Evolutionary conservation across 2,113 vertebrate species (phyloP).

Genomic region (Condylura cristata): DNA sequence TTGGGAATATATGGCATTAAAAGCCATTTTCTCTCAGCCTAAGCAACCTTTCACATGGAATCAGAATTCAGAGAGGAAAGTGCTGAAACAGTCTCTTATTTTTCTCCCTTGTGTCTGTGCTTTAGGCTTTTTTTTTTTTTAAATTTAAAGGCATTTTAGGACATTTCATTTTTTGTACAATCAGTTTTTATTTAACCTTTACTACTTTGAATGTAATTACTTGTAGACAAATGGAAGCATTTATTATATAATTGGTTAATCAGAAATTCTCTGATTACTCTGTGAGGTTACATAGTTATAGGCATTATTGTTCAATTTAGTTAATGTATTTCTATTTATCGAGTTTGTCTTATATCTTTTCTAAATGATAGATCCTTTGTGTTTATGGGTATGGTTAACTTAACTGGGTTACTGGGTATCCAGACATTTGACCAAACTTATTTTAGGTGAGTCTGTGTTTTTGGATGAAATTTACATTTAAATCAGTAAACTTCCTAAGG

Average conservation of each 20-base stretch:
- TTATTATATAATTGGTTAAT: background rate
- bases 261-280: background rate
- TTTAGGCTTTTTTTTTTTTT: background rate
- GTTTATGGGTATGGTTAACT: background rate
- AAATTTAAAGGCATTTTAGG: constrained; percentile 4
- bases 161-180: background rate
- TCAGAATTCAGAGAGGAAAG: constrained; percentile 27
- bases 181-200: background rate
- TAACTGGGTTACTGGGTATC: background rate
- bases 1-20: constrained; percentile 54
- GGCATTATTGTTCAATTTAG: background rate
- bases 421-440: background rate
- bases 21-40: constrained; percentile 40
- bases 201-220: background rate
- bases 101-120: background rate
- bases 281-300: background rate
- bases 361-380: background rate
- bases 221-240: background rate
- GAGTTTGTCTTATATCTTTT: background rate
- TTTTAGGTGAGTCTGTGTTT: background rate
- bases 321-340: background rate
- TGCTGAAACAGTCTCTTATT: constrained; percentile 38
- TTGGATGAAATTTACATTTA: background rate
- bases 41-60: constrained; percentile 17
- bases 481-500: background rate